Evolutionary conservation across 2,888 invertebrate species (phyloP), one percentile per base, ranked within the genome.

Genomic region (Drosophila sordidapex): DNA sequence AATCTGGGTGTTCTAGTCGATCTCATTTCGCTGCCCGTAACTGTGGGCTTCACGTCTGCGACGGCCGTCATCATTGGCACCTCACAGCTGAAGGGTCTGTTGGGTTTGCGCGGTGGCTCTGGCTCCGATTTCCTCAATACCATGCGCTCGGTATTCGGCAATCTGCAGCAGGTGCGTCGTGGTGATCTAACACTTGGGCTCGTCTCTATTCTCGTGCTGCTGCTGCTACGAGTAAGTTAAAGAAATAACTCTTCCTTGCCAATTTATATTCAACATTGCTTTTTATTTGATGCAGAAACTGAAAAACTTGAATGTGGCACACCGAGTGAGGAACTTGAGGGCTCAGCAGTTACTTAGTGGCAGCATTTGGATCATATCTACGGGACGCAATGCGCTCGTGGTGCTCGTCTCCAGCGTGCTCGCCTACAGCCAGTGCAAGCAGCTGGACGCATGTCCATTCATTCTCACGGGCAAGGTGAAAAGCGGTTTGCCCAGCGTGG

Each of bases 41-140:
- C 97, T 0, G 97, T 97, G 18, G 97, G 97, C 0, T 98, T 98
- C 91, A 98, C 98, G 1, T 97, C 98, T 8, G 98, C 98, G 0
- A 98, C 98, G 0, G 98, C 98, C 40, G 96, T 98, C 48, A 98
- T 98, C 74, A 98, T 98, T 69, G 97, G 96, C 5, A 96, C 96
- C 21, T 97, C 97, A 0, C 98, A 98, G 92, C 93, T 98, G 2
- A 97, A 97, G 91, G 95, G 95, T 52, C 92, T 96, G 27, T 92
- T 97, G 36, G 97, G 97, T 0, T 91, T 97, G 27, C 95, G 95
- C 80, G 96, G 97, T 74, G 95, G 95, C 33, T 95, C 97, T 1
- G 92, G 91, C 0, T 95, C 95, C 33, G 96, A 96, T 63, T 97
- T 98, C 89, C 83, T 97, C 49, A 95, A 96, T 80, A 97, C 97